These are phyloP conservation scores for Plusia festucae DNA, from an alignment of 2,888 invertebrate species.

Conservation along the genomic window DNA sequence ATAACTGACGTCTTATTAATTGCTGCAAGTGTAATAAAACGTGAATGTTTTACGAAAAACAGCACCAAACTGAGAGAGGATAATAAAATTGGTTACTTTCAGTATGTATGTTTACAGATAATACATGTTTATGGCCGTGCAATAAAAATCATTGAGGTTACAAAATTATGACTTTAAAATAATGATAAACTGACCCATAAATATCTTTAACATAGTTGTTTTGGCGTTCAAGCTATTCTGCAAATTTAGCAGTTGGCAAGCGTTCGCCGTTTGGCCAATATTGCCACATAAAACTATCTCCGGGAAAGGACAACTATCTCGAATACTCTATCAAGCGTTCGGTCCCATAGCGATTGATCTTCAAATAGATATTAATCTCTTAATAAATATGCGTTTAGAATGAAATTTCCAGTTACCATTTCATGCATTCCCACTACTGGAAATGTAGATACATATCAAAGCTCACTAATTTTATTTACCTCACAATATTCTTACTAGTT, in stretches of 20 bases:
- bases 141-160: slow-evolving; percentile 23
- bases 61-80: not conserved
- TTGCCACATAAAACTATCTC: slow-evolving; percentile 21
- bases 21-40: not conserved
- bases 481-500: slow-evolving; percentile 20
- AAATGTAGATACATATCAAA: slow-evolving; percentile 47
- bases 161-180: slow-evolving; percentile 32
- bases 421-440: slow-evolving; percentile 34
- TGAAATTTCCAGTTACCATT: slow-evolving; percentile 34
- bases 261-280: slow-evolving; percentile 26
- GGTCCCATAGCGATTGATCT: slow-evolving; percentile 28
- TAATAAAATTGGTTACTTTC: not conserved
- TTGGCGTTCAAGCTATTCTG: slow-evolving; percentile 34
- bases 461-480: slow-evolving; percentile 38
- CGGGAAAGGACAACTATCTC: slow-evolving; percentile 22
- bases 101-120: not conserved
- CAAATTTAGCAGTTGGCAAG: slow-evolving; percentile 47
- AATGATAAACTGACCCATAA: slow-evolving; percentile 18
- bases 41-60: not conserved
- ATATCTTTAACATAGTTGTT: slow-evolving; percentile 23
- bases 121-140: slow-evolving; percentile 10
- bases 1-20: not conserved
- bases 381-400: slow-evolving; percentile 24
- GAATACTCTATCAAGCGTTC: slow-evolving; percentile 22
- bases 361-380: slow-evolving; percentile 20